Conservation (phyloP, 2,888 invertebrate species). For the Tachina fera region DNA sequence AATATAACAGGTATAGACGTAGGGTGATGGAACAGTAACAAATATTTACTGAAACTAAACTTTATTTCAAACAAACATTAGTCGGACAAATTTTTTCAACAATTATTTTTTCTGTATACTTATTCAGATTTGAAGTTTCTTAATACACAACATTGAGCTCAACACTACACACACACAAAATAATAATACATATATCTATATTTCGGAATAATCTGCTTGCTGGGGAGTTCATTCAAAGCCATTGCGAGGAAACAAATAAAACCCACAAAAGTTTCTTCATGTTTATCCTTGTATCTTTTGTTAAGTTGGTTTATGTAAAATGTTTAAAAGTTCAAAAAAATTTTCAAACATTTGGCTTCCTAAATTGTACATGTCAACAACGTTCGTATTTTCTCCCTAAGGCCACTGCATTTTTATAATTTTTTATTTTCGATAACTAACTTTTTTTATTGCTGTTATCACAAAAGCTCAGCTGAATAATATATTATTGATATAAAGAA, state of each 20-base stretch:
- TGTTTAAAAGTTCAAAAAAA: not conserved
- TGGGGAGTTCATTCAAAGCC: too few species aligned
- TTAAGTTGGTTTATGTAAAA: not conserved
- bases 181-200: not conserved
- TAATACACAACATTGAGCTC: too few species aligned
- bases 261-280: too few species aligned
- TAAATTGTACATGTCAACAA: constrained; percentile 8
- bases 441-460: not conserved
- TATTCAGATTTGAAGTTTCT: too few species aligned
- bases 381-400: not conserved
- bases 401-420: not conserved
- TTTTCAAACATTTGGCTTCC: not conserved
- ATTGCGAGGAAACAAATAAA: too few species aligned
- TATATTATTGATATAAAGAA: constrained; percentile 10
- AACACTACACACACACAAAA: too few species aligned
- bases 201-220: not conserved
- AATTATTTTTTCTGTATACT: too few species aligned
- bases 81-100: too few species aligned
- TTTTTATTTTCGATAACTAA: not conserved
- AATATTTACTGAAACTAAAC: too few species aligned
- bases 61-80: too few species aligned
- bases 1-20: too few species aligned
- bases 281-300: not conserved
- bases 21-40: too few species aligned
- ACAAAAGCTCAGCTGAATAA: constrained; percentile 4